Evolutionary conservation across 2,797 vertebrate species (phyloP).

Genomic region (Syngnathus acus): DNA sequence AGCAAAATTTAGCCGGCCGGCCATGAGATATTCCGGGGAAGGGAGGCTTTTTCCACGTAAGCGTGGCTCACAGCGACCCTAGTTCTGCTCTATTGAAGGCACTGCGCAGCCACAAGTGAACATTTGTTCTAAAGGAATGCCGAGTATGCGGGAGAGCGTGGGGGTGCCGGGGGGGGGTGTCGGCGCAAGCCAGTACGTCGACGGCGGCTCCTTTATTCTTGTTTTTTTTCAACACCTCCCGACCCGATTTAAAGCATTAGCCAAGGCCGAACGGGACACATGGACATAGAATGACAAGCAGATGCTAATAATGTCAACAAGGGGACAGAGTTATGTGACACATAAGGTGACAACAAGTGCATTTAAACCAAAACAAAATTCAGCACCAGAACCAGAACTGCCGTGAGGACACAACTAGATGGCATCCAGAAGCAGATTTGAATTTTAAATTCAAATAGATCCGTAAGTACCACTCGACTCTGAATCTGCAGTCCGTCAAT

Average conservation of each 20-base stretch:
- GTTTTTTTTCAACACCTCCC: not conserved
- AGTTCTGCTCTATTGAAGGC: conserved; percentile 71
- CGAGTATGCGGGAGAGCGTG: conserved; percentile 74
- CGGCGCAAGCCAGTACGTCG: conserved; percentile 22
- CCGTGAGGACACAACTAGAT: not conserved
- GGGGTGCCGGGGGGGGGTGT: conserved; percentile 57
- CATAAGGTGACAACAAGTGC: not conserved
- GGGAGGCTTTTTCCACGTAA: conserved; percentile 12
- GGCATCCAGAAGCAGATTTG: not conserved
- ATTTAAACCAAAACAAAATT: not conserved
- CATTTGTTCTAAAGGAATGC: conserved; percentile 89
- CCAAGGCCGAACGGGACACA: conserved; percentile 1
- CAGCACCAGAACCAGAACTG: not conserved
- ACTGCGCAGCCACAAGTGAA: conserved; percentile 85
- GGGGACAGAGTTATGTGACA: not conserved
- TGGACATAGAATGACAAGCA: not conserved
- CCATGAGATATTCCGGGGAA: not conserved
- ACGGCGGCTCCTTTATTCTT: not conserved
- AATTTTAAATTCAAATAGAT: not conserved
- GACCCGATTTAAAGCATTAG: conserved; percentile 50
- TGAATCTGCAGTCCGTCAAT: no score
- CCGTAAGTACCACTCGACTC: no score
- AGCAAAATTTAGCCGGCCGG: conserved; percentile 10
- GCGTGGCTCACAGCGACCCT: conserved; percentile 61
- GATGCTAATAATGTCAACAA: not conserved